Evolutionary conservation across 2,888 invertebrate genomes (phyloP).

Genomic region (Nephrocerus scutellatus): DNA sequence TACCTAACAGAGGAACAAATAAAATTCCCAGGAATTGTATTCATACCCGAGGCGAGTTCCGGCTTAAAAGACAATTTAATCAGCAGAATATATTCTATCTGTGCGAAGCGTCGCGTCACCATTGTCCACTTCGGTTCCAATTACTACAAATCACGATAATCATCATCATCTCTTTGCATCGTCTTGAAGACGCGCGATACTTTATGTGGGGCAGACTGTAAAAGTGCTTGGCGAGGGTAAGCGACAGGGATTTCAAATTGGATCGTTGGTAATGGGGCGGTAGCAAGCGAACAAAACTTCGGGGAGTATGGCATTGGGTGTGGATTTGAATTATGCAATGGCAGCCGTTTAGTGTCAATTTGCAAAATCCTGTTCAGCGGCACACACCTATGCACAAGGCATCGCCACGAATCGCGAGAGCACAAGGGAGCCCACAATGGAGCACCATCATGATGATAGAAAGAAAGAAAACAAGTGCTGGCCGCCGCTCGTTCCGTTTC

Average conservation of each 20-base stretch:
- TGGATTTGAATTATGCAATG: no score
- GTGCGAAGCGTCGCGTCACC: constrained; percentile 19
- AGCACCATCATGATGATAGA: constrained; percentile 10
- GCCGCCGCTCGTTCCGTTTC: no score
- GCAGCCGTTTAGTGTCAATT: constrained; percentile 26
- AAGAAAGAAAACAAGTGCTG: constrained; percentile 4
- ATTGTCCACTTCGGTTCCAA: constrained; percentile 25
- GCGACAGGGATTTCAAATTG: no score
- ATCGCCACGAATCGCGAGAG: constrained; percentile 14
- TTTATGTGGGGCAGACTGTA: no score
- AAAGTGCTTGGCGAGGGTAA: no score
- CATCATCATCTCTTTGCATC: no score
- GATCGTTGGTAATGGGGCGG: no score
- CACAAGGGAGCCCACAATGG: constrained; percentile 12
- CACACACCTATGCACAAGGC: no score
- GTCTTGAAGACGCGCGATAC: no score
- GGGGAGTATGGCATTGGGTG: no score
- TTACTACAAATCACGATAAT: constrained; percentile 24
- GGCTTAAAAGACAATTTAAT: constrained; percentile 29
- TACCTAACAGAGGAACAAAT: no score
- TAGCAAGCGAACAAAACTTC: no score
- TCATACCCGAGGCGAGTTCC: constrained; percentile 26
- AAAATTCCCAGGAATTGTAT: constrained; percentile 19
- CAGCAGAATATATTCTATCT: constrained; percentile 26
- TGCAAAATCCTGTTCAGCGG: constrained; percentile 22